Evolutionary conservation across 2,888 invertebrate species (phyloP).

Genomic region (Molanna angustata): DNA sequence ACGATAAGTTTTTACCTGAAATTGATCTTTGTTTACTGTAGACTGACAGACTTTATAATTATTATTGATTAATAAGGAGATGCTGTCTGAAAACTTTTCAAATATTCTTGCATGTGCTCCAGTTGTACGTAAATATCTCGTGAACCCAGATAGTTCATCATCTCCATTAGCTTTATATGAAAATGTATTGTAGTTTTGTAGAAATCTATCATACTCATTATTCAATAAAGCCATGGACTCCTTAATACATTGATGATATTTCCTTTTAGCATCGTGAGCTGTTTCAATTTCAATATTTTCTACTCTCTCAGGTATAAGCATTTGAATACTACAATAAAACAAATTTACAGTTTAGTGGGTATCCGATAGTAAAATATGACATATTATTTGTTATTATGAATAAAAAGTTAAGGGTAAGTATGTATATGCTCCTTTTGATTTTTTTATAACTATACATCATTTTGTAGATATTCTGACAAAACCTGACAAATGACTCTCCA

Average conservation of each 20-base stretch:
- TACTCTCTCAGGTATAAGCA: conserved; percentile 6
- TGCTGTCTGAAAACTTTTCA: background rate
- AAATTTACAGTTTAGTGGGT: too few species aligned
- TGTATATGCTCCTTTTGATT: background rate
- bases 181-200: conserved; percentile 5
- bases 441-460: too few species aligned
- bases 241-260: conserved; percentile 10
- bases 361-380: too few species aligned
- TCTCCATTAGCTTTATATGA: conserved; percentile 11
- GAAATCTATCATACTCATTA: conserved; percentile 11
- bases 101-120: conserved; percentile 9
- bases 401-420: too few species aligned
- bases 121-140: conserved; percentile 2
- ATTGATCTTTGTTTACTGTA: conserved; percentile 1
- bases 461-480: too few species aligned
- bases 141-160: conserved; percentile 14
- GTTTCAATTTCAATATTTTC: conserved; percentile 3
- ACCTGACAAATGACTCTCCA: too few species aligned
- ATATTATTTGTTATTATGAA: too few species aligned
- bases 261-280: conserved; percentile 9
- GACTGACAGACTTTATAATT: conserved; percentile 9
- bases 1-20: conserved; percentile 2
- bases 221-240: conserved; percentile 8
- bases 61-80: conserved; percentile 3
- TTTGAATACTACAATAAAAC: conserved; percentile 12